Base-by-base conservation (phyloP, 2,888 invertebrate genomes). In the Caenorhabditis sulstoni region DNA sequence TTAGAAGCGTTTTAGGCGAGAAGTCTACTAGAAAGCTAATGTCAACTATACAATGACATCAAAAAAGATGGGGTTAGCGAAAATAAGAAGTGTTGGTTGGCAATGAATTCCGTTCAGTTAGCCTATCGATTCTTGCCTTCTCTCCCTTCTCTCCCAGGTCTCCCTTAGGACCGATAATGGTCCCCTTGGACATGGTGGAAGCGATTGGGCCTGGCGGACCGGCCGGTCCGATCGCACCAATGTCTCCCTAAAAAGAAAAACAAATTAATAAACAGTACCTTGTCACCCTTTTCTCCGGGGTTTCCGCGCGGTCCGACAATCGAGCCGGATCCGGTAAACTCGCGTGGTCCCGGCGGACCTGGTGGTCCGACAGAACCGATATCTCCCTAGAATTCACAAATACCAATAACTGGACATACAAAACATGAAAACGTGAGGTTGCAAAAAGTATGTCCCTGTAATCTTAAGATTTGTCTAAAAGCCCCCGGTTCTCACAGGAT, bases 61-160 rank as follows among this genome's bases (percentile, higher is more conserved):
- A 58, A 67, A 39, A 68, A 53, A 14, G 22, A 49, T 71, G 49
- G 22, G 55, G 64, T 71, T 49, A 64, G 62, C 49, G 18, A 35
- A 64, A 71, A 64, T 62, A 61, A 67, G 52, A 52, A 52, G 44
- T 50, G 50, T 44, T 62, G 62, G 67, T 67, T 66, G 59, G 58
- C 59, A 47, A 22, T n/a, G 62, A 37, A 41, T 8, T 41, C 22
- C 49, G 74, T 74, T 39, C 39, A 52, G 53, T 65, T 67, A 67
- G 67, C 57, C 67, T 64, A 58, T 9, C 14, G 20, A 64, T 59
- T 70, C 83, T 81, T 82, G 82, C 90, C 90, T 90, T 90, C 76
- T 91, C 91, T 29, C 96, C 96, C 83, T 93, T 93, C 0, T 90
- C 85, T 35, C 96, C 96, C 35, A 95, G 94, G 50, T 82, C 79